Percentiles rank a stretch among this genome's conserved stretches.
Evolutionary conservation across 2,113 vertebrate species (phyloP).

Genomic region (Rhynchomys soricoides): DNA sequence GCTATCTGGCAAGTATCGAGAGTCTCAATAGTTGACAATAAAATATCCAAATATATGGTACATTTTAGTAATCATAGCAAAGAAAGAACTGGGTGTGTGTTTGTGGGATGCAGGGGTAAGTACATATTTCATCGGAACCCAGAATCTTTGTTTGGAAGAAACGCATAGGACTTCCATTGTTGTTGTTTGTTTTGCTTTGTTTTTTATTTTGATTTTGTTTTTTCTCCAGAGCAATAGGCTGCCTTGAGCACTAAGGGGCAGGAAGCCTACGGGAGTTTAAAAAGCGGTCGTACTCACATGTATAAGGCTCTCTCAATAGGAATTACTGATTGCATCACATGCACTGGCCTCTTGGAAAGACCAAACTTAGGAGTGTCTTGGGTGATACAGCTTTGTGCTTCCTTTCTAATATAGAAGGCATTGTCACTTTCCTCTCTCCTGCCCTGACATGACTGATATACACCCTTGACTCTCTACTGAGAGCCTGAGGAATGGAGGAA

Average conservation of each 20-base stretch:
- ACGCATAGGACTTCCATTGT: neutral
- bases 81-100: neutral
- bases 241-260: neutral
- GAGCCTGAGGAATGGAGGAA: constrained; percentile 83
- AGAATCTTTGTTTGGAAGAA: constrained; percentile 29
- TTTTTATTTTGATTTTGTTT: neutral
- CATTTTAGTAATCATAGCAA: constrained; percentile 40
- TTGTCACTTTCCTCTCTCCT: constrained; percentile 64
- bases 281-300: neutral
- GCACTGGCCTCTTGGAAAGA: neutral
- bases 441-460: constrained; percentile 83
- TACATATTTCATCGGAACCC: neutral
- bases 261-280: constrained; percentile 4
- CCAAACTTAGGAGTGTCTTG: constrained; percentile 20
- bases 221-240: neutral
- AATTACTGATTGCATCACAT: neutral
- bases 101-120: neutral
- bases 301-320: neutral
- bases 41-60: constrained; percentile 16
- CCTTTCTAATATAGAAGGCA: constrained; percentile 66
- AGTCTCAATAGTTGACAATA: constrained; percentile 10
- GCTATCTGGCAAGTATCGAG: constrained; percentile 26
- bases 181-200: neutral
- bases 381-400: constrained; percentile 53
- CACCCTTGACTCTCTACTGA: constrained; percentile 82